Conservation (phyloP, 2,888 invertebrate genomes). For the Dynastes grantii region DNA sequence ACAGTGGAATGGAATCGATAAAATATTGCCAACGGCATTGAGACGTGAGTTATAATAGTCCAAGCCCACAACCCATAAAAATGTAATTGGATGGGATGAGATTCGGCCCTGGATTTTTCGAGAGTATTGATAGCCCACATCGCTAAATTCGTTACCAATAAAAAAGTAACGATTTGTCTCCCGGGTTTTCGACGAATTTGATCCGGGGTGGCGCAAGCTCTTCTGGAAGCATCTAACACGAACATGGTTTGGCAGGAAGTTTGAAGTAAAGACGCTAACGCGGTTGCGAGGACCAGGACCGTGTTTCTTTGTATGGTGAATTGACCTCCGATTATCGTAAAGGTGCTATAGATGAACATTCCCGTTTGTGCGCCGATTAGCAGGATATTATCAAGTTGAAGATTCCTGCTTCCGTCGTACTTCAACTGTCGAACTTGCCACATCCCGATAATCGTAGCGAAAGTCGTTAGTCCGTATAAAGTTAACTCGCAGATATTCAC, state of each 20-base stretch:
- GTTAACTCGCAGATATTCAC: conserved; percentile 92
- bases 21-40: conserved; percentile 94
- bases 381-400: conserved; percentile 91
- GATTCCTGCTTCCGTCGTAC: conserved; percentile 86
- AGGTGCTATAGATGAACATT: conserved; percentile 93
- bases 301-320: conserved; percentile 88
- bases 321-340: conserved; percentile 94
- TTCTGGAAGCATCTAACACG: conserved; percentile 90
- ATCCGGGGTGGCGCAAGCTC: conserved; percentile 86
- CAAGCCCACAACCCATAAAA: conserved; percentile 96
- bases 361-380: conserved; percentile 95
- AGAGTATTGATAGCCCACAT: conserved; percentile 96
- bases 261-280: conserved; percentile 88
- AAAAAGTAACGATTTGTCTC: conserved; percentile 93
- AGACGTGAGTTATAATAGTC: conserved; percentile 96
- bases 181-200: conserved; percentile 92
- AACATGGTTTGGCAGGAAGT: conserved; percentile 93
- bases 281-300: conserved; percentile 86
- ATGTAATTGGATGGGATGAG: conserved; percentile 91
- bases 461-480: conserved; percentile 88
- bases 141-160: conserved; percentile 90
- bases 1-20: conserved; percentile 97
- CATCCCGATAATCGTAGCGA: conserved; percentile 92
- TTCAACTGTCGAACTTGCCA: conserved; percentile 88
- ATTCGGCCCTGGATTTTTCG: conserved; percentile 92